phyloP scores from a whole-genome alignment of 2,797 vertebrate genomes.

The Malurus leucopterus region DNA sequence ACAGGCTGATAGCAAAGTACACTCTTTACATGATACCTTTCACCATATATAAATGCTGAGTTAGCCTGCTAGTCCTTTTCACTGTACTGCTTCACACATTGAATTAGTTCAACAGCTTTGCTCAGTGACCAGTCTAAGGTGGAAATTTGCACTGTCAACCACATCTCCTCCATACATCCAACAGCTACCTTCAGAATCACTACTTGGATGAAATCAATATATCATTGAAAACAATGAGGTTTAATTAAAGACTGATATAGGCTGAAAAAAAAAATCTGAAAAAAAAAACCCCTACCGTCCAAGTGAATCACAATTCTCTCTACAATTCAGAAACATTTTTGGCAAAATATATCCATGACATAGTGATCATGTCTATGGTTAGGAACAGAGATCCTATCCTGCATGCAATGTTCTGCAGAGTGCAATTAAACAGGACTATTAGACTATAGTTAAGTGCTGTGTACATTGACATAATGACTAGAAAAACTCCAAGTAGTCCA shows the following conservation, averaged over 20 bases:
- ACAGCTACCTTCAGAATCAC: not conserved
- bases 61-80: not conserved
- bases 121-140: not conserved
- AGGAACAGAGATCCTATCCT: not conserved
- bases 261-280: not conserved
- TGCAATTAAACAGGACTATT: not conserved
- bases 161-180: not conserved
- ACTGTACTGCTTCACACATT: not conserved
- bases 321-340: not conserved
- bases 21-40: not conserved
- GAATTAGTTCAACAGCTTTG: not conserved
- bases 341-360: not conserved
- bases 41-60: not conserved
- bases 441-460: not conserved
- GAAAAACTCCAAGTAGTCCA: not conserved
- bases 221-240: not conserved
- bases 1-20: not conserved
- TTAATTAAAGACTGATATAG: not conserved
- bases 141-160: not conserved
- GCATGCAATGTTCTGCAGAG: not conserved
- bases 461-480: not conserved
- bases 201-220: not conserved
- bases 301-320: not conserved
- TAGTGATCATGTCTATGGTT: not conserved
- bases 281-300: not conserved